Evolutionary conservation across 2,888 invertebrate genomes (phyloP), one percentile per base, ranked within the genome.

Genomic region (Lordiphosa andalusiaca): DNA sequence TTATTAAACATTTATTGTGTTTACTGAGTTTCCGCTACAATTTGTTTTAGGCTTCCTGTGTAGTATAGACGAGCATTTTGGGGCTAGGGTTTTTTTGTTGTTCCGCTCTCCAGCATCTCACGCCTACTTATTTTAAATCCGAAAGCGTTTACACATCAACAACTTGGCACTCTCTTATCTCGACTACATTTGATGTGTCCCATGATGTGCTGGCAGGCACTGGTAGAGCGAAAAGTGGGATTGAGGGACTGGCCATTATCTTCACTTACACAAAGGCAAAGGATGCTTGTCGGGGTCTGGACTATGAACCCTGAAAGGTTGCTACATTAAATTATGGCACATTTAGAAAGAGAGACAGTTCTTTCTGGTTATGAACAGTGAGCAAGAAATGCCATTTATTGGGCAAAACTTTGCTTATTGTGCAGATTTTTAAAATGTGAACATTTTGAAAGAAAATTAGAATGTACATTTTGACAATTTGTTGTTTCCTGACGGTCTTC

Each of bases 1-100:
- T 82, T 80, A 80, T 80, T 80, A 80, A 80, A 80, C 76, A 80
- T 80, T 80, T 80, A 80, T 80, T 83, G 83, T 83, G 76, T 80
- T 80, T 83, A 71, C 65, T 64, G 66, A 69, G 73, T 67, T 83
- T 80, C 81, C 78, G 78, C 76, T 76, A 80, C 69, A 83, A 80
- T 80, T 83, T 78, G 76, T 72, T 80, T 75, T 67, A 69, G 80
- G 46, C 67, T 71, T 80, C 73, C 71, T 60, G 58, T 60, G 58
- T 53, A 47, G 58, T 68, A 52, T 68, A 30, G 9, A 9, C 10
- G 30, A 9, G 30, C 37, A 55, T 39, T 52, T 52, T 44, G 6
- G 2, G 52, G 44, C 47, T 63, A 62, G 50, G 53, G 53, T 40
- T 62, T 46, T 38, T 59, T 62, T 65, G 57, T 44, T 19, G 19